These are phyloP conservation scores for Pao palembangensis DNA, from an alignment of 2,113 vertebrate genomes.

Conservation along the genomic window DNA sequence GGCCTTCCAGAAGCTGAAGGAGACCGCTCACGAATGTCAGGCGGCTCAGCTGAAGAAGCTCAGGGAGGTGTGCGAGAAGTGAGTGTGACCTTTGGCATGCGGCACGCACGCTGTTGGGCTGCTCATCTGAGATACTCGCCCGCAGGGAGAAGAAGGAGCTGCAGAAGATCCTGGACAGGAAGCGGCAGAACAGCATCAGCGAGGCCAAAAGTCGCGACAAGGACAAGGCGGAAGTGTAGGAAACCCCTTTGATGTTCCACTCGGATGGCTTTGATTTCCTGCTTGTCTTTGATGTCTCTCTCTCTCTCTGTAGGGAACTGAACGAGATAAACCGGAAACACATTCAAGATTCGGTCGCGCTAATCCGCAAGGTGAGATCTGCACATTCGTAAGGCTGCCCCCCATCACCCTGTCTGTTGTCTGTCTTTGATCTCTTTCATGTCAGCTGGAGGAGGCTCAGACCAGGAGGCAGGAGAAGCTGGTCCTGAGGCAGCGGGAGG, in stretches of 20 bases:
- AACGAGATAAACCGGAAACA: constrained; percentile 86
- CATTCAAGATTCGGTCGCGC: constrained; percentile 81
- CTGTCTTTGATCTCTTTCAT: background rate
- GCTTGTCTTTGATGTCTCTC: background rate
- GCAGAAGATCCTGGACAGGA: constrained; percentile 85
- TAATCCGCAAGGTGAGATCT: constrained; percentile 75
- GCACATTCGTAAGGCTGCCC: background rate
- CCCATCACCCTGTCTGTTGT: too few relatives aligned
- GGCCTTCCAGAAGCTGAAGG: constrained; percentile 78
- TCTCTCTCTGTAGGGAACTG: constrained; percentile 68
- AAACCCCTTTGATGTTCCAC: background rate
- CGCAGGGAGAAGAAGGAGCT: constrained; percentile 88
- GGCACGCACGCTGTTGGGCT: background rate
- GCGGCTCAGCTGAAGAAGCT: constrained; percentile 68
- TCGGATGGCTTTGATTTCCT: background rate
- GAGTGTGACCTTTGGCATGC: constrained; percentile 17
- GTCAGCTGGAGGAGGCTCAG: constrained; percentile 84
- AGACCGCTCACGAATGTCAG: constrained; percentile 75
- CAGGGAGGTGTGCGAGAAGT: constrained; percentile 81
- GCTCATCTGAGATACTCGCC: background rate
- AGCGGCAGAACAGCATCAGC: constrained; percentile 83
- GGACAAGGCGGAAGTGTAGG: constrained; percentile 81
- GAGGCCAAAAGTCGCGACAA: constrained; percentile 82
- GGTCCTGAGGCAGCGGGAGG: constrained; percentile 68
- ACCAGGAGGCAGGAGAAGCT: constrained; percentile 79